A percentile compares a stretch with the other conserved stretches of the same genome.
Conservation (phyloP, 2,113 vertebrate genomes). For the Petaurus breviceps region DNA sequence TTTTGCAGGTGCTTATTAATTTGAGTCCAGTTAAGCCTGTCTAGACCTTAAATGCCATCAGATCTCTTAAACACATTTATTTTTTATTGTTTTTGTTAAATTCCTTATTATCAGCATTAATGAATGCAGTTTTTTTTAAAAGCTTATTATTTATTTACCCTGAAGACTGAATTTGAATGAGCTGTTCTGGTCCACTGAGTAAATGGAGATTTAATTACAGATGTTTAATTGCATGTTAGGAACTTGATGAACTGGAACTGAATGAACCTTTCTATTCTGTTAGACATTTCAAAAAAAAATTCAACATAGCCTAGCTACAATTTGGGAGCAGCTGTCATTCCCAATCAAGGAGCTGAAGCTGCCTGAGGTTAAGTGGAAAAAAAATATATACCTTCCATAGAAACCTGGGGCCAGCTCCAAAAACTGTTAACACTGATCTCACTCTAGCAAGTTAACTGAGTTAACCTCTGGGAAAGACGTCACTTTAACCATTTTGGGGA, state of each 20-base stretch:
- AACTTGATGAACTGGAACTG: slow-evolving; percentile 65
- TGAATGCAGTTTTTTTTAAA: slow-evolving; percentile 76
- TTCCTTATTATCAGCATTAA: slow-evolving; percentile 78
- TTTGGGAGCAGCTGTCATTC: slow-evolving; percentile 1
- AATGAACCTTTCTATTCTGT: slow-evolving; percentile 63
- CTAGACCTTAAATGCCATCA: slow-evolving; percentile 78
- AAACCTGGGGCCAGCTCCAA: neutral
- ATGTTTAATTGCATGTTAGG: slow-evolving; percentile 78
- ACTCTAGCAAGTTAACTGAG: neutral
- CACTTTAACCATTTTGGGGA: neutral
- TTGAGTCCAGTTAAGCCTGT: slow-evolving; percentile 75
- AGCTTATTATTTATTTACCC: slow-evolving; percentile 71
- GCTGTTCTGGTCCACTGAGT: slow-evolving; percentile 67
- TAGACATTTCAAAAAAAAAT: slow-evolving; percentile 62
- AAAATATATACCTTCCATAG: neutral
- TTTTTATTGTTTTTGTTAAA: slow-evolving; percentile 79
- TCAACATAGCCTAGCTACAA: slow-evolving; percentile 9
- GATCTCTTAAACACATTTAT: slow-evolving; percentile 74
- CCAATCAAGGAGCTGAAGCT: neutral
- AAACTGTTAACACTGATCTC: neutral
- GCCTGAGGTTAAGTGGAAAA: slow-evolving; percentile 3
- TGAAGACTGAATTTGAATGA: slow-evolving; percentile 71
- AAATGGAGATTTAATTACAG: slow-evolving; percentile 80
- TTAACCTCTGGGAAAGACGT: neutral
- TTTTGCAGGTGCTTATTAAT: slow-evolving; percentile 79